phyloP scores from a whole-genome alignment of 1,140 invertebrate genomes.

The Paralvinella palmiformis region DNA sequence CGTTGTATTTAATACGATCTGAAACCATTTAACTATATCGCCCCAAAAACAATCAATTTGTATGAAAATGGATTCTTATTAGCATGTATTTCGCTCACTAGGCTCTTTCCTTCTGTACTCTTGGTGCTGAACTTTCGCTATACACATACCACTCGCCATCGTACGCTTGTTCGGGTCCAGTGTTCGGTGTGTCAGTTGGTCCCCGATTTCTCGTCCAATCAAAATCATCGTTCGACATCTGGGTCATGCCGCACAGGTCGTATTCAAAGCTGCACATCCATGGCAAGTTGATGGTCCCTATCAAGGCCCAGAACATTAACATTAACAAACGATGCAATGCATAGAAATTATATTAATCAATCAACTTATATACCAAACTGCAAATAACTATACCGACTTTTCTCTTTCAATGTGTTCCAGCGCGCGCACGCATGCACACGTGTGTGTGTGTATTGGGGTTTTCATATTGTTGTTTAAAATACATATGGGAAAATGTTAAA shows the following conservation, averaged over 20 bases:
- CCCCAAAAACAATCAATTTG: not conserved
- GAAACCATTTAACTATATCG: not conserved
- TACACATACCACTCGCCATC: conserved; percentile 38
- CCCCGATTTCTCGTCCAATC: conserved; percentile 66
- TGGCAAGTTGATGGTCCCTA: too few species aligned
- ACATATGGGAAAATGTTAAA: too few species aligned
- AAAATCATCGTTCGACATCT: conserved; percentile 67
- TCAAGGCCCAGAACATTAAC: too few species aligned
- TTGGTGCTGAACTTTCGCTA: conserved; percentile 37
- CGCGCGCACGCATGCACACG: too few species aligned
- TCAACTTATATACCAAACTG: too few species aligned
- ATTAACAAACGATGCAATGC: too few species aligned
- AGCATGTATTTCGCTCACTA: conserved; percentile 17
- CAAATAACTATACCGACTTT: too few species aligned
- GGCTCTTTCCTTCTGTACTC: conserved; percentile 37
- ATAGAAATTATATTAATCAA: too few species aligned
- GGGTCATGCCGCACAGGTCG: conserved; percentile 68
- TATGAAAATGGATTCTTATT: not conserved
- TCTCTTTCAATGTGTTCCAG: too few species aligned
- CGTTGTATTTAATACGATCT: not conserved
- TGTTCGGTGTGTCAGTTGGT: not conserved
- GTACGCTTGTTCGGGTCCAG: conserved; percentile 6
- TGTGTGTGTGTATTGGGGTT: too few species aligned
- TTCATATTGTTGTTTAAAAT: too few species aligned
- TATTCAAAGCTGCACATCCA: conserved; percentile 65